These are phyloP conservation scores for Archips crataeganus DNA, from an alignment of 2,888 invertebrate genomes.

Conservation along the genomic window DNA sequence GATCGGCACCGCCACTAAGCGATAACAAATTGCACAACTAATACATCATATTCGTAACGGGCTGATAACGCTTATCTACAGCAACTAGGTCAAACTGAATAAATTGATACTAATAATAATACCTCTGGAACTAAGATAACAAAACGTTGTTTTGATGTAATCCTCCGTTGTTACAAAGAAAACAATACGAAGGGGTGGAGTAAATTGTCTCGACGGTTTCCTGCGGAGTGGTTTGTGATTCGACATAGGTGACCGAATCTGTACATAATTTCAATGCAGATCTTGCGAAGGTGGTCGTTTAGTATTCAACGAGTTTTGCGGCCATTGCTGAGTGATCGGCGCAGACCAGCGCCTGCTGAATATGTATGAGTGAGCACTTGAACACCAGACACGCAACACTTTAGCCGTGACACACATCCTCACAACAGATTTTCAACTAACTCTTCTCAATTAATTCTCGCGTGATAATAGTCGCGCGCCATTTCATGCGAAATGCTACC, in stretches of 20 bases:
- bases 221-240: slow-evolving; percentile 53
- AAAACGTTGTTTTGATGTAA: slow-evolving; percentile 53
- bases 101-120: slow-evolving; percentile 52
- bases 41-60: slow-evolving; percentile 65
- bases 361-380: slow-evolving; percentile 74
- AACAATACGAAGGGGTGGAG: slow-evolving; percentile 48
- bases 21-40: slow-evolving; percentile 75
- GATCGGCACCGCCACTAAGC: slow-evolving; percentile 55
- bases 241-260: slow-evolving; percentile 69
- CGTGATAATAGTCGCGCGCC: slow-evolving; percentile 45
- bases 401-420: slow-evolving; percentile 80
- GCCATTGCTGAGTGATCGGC: slow-evolving; percentile 72
- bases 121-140: slow-evolving; percentile 47
- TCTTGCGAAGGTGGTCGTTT: slow-evolving; percentile 69
- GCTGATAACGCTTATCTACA: slow-evolving; percentile 72
- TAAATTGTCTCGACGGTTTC: slow-evolving; percentile 50
- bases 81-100: slow-evolving; percentile 76
- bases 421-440: slow-evolving; percentile 58
- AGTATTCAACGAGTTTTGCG: slow-evolving; percentile 77
- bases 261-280: slow-evolving; percentile 75
- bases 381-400: slow-evolving; percentile 66
- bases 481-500: slow-evolving; percentile 44
- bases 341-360: slow-evolving; percentile 69
- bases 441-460: slow-evolving; percentile 54
- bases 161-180: slow-evolving; percentile 45